Evolutionary conservation across 2,113 vertebrate species (phyloP).

Genomic region (Myotis davidii): DNA sequence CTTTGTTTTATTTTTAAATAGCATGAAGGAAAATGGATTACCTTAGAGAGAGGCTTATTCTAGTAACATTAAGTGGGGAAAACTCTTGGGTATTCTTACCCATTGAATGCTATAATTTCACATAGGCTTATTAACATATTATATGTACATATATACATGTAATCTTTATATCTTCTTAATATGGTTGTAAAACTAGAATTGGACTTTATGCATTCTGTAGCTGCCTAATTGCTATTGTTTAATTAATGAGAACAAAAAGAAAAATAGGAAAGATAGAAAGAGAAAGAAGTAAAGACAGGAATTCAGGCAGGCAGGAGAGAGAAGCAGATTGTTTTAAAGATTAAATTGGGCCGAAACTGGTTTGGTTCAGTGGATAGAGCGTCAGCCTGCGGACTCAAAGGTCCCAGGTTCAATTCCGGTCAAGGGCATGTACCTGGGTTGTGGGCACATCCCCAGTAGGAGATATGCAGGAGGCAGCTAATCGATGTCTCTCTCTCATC

Average conservation of each 20-base stretch:
- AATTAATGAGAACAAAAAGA: slow-evolving; percentile 13
- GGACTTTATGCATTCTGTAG: background rate
- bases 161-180: background rate
- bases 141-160: too few species aligned
- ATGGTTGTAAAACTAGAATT: background rate
- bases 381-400: too few species aligned
- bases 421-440: too few species aligned
- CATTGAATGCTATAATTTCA: slow-evolving; percentile 31
- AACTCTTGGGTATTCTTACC: slow-evolving; percentile 32
- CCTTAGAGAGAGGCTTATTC: slow-evolving; percentile 5
- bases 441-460: too few species aligned
- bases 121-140: background rate
- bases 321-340: background rate
- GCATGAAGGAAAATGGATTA: slow-evolving; percentile 48
- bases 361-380: too few species aligned
- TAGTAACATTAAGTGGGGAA: background rate
- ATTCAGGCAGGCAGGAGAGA: background rate
- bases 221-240: background rate
- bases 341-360: too few species aligned
- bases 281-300: background rate
- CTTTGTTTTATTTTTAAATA: slow-evolving; percentile 64
- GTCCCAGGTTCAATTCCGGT: too few species aligned
- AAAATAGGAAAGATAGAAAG: background rate
- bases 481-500: too few species aligned
- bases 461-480: too few species aligned